Base-by-base conservation (phyloP, 2,113 vertebrate genomes). In the Corythornis madagascariensis region DNA sequence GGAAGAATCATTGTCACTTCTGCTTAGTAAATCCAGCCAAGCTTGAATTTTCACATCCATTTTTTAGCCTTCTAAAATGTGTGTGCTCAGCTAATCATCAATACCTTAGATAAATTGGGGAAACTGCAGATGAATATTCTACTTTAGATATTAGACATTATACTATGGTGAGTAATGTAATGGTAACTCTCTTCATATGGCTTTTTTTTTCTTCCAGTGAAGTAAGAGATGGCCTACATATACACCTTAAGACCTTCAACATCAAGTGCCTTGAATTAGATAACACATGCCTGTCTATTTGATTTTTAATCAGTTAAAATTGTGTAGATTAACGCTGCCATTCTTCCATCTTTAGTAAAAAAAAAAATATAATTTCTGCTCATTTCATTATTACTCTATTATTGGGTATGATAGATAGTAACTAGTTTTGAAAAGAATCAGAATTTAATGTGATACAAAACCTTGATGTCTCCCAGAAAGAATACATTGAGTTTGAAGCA, bases 171-270 rank as follows among this genome's bases (percentile, higher is more conserved):
- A 26, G 29, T 55, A 16, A 55, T 29, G 52, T 8, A 16, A 55
- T 55, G 83, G 86, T 70, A 64, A 47, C 14, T 89, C 21, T 50
- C 5, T 70, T 19, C 31, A 19, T 10, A 33, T 19, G 21, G 10
- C 3, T 67, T 53, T 67, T 60, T 47, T 63, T 26, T n/a, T n/a
- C 28, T n/a, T 28, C 8, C 7, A 20, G 9, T 74, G 12, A 26
- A 22, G 18, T 21, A 69, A 52, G 63, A 66, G 55, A 45, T 0
- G 2, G 5, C 4, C 48, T 33, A 20, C 3, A 11, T 4, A 1
- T 71, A 67, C 77, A 60, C 13, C 12, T 64, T 53, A 53, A 88
- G 57, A 56, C 7, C 8, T 57, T 26, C 16, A 4, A 17, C 19
- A 33, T 26, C 67, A 81, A 53, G 5, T 20, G 45, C 15, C 83